phyloP scores from a whole-genome alignment of 2,797 vertebrate genomes.

The Melanotaenia parkinsoni region DNA sequence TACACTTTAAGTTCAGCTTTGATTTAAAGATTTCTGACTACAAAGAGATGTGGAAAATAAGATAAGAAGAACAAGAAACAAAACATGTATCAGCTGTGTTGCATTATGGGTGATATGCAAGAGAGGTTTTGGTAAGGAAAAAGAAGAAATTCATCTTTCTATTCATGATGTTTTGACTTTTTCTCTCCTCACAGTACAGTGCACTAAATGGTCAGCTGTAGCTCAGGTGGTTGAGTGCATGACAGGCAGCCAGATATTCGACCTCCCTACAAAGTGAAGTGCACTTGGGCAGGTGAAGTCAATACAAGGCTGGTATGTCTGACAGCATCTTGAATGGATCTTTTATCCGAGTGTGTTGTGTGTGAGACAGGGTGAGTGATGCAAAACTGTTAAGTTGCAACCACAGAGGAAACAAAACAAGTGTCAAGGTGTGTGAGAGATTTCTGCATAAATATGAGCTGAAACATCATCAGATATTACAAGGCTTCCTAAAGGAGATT shows the following conservation, averaged over 20 bases:
- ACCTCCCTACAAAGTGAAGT: neutral
- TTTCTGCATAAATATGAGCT: neutral
- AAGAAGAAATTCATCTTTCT: neutral
- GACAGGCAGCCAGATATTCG: neutral
- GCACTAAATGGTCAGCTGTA: neutral
- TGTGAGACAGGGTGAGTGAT: neutral
- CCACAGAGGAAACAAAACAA: neutral
- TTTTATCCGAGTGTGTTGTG: neutral
- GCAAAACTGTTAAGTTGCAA: neutral
- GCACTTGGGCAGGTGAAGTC: neutral
- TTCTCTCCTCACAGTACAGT: neutral
- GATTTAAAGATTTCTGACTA: neutral
- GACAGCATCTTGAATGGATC: neutral
- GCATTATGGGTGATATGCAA: neutral
- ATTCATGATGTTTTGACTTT: neutral
- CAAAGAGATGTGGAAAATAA: neutral
- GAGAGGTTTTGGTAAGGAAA: neutral
- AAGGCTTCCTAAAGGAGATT: neutral
- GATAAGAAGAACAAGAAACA: neutral
- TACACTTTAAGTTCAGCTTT: neutral
- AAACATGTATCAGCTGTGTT: neutral
- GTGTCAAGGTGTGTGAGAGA: neutral
- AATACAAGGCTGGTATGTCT: neutral
- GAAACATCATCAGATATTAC: neutral
- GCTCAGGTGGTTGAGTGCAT: neutral